phyloP scores from a whole-genome alignment of 1,140 invertebrate species.

The Meteorus sp. region DNA sequence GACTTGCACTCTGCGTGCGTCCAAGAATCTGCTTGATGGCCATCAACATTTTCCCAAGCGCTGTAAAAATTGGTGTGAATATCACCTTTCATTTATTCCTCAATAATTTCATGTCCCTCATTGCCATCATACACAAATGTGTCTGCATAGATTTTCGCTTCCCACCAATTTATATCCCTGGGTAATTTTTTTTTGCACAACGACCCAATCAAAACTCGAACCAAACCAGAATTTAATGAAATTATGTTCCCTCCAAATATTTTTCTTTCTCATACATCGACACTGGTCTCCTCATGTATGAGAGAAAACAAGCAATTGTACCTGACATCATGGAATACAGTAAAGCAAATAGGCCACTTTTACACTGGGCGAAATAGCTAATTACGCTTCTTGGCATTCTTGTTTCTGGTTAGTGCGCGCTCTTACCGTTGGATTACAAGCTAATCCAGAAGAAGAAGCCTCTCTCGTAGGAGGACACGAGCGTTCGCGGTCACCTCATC shows the following conservation, averaged over 20 bases:
- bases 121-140: too few species aligned
- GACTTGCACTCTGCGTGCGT: conserved; percentile 21
- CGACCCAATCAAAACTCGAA: too few species aligned
- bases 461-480: conserved; percentile 57
- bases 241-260: too few species aligned
- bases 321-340: conserved; percentile 52
- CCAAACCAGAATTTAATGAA: too few species aligned
- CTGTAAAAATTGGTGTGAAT: not conserved
- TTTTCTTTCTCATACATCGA: too few species aligned
- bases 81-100: not conserved
- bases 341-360: conserved; percentile 55
- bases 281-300: conserved; percentile 28
- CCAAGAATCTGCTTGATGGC: too few species aligned
- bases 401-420: conserved; percentile 51
- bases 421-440: conserved; percentile 48
- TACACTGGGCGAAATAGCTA: conserved; percentile 53
- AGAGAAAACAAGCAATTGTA: conserved; percentile 30
- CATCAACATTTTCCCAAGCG: conserved; percentile 29
- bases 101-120: not conserved
- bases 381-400: conserved; percentile 58
- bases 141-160: too few species aligned
- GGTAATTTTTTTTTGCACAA: too few species aligned
- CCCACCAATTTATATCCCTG: too few species aligned
- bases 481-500: conserved; percentile 49
- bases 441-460: conserved; percentile 48